Evolutionary conservation across 2,888 invertebrate species (phyloP), one percentile per base, ranked within the genome.

Genomic region (Drosophila nr. medialis): DNA sequence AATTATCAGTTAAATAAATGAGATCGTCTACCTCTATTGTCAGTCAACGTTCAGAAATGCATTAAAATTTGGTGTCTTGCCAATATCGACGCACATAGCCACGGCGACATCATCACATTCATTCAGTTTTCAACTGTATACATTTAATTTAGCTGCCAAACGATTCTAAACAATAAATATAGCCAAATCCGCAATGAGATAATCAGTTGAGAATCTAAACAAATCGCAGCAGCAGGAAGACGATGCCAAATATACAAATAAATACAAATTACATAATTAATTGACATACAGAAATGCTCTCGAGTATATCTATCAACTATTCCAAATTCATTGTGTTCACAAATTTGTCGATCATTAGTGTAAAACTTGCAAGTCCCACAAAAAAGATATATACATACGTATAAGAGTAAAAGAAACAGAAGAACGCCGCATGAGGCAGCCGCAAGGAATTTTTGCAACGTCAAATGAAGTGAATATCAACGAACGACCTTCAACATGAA

Each of bases 401-500:
- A 40, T 40, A 10, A 10, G n/a, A 7, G 36, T 13, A n/a, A 36
- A 1, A 48, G 27, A 66, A 11, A 15, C 13, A 49, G 58, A 63
- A 32, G 27, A 63, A 65, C 65, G 64, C 42, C 34, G 65, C 64
- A 72, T 85, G 85, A 84, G 84, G 54, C 89, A 89, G 68, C 32
- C 60, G 56, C 75, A 65, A 77, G 70, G 89, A 86, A 86, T 86
- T 81, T 54, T 81, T 54, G 84, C 87, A 74, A 81, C 85, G 89
- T 86, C 89, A 86, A 89, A 75, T 79, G 65, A 83, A 84, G 86
- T 86, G 89, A 89, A 86, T 89, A 86, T 83, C 85, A 86, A 86
- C 85, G 85, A 86, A 86, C 85, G 85, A 77, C 85, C 85, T 86
- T 86, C 85, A 86, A 86, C 85, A 89, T 86, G 85, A 86, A 86